Percentiles rank a stretch among this genome's conserved stretches.
Conservation (phyloP, 2,113 vertebrate genomes). For the Daphoenositta chrysoptera region DNA sequence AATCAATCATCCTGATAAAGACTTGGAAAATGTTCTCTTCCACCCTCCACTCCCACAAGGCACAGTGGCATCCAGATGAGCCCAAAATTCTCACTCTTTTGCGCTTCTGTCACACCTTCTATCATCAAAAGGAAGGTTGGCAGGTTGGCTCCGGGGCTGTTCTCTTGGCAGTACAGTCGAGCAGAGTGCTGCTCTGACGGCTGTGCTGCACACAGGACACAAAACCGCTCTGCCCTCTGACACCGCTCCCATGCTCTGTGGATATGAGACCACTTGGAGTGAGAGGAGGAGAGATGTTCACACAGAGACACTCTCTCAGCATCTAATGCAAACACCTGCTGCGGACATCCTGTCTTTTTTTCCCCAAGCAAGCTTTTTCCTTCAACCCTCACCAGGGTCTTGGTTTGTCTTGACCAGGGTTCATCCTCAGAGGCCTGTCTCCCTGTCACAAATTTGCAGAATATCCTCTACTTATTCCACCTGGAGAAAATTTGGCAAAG, state of each 20-base stretch:
- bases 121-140: background rate
- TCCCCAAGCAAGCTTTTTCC: background rate
- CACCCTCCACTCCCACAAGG: background rate
- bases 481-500: background rate
- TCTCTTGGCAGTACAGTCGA: background rate
- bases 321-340: background rate
- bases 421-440: background rate
- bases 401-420: background rate
- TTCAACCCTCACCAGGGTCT: background rate
- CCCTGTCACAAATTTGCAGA: background rate
- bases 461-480: background rate
- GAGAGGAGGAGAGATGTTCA: background rate
- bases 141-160: background rate
- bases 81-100: background rate
- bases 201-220: fast-evolving
- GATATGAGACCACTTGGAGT: background rate
- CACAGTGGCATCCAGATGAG: background rate
- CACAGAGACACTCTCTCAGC: background rate
- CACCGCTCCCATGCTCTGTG: background rate
- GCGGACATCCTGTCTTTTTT: background rate
- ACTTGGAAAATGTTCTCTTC: background rate
- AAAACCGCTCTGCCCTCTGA: background rate
- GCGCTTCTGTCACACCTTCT: background rate
- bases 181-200: background rate
- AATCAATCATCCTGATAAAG: background rate